phyloP scores from a whole-genome alignment of 2,797 vertebrate genomes.

The Tamandua tetradactyla region DNA sequence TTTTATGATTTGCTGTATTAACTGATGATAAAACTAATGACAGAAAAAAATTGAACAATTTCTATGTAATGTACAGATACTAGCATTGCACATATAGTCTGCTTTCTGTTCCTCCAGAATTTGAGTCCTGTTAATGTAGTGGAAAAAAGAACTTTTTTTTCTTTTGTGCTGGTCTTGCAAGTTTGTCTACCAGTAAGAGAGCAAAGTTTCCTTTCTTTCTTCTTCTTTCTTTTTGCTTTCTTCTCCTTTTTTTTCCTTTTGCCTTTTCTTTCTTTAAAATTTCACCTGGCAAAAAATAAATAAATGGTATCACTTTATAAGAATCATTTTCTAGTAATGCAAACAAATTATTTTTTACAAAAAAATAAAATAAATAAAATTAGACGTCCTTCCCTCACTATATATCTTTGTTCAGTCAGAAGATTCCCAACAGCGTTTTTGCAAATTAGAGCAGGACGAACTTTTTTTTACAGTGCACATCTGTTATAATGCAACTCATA shows the following conservation, averaged over 20 bases:
- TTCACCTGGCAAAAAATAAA: constrained; percentile 83
- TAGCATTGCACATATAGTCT: constrained; percentile 98
- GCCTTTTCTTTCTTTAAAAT: constrained; percentile 74
- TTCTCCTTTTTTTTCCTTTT: constrained; percentile 50
- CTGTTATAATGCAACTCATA: constrained; percentile 75
- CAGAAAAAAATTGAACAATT: constrained; percentile 94
- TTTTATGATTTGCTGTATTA: constrained; percentile 94
- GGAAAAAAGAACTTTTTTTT: constrained; percentile 92
- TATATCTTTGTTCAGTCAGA: constrained; percentile 84
- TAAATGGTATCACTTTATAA: constrained; percentile 84
- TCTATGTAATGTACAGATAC: constrained; percentile 99
- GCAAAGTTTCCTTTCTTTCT: constrained; percentile 78
- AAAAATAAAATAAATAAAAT: constrained; percentile 83
- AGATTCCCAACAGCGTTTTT: constrained; percentile 82
- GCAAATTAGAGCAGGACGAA: constrained; percentile 81
- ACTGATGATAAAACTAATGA: constrained; percentile 96
- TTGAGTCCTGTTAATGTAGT: constrained; percentile 97
- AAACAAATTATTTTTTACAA: constrained; percentile 87
- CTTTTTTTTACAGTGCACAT: constrained; percentile 81
- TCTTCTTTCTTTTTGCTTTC: constrained; percentile 69
- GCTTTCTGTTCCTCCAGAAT: constrained; percentile 94
- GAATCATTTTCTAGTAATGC: constrained; percentile 86
- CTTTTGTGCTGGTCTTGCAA: constrained; percentile 94
- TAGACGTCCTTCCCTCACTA: constrained; percentile 86
- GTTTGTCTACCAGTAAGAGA: constrained; percentile 91